Conservation (phyloP, 1,140 invertebrate species). For the Archivesica marissinica region DNA sequence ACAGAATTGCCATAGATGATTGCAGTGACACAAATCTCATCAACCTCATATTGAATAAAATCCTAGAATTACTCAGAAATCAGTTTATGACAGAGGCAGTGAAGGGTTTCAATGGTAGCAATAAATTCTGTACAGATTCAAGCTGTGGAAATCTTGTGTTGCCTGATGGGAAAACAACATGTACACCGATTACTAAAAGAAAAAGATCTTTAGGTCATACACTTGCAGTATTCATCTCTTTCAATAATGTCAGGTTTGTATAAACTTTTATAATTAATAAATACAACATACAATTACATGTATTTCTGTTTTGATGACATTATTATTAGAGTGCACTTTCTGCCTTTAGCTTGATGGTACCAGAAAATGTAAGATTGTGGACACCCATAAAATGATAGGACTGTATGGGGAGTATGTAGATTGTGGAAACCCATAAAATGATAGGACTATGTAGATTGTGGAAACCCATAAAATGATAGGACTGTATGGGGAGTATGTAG, state of each 20-base stretch:
- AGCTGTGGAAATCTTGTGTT: background rate
- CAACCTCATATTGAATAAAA: background rate
- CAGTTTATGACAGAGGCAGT: background rate
- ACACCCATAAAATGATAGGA: too few species aligned
- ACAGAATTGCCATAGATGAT: background rate
- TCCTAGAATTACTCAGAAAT: background rate
- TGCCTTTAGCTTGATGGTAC: too few species aligned
- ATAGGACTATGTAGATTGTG: too few species aligned
- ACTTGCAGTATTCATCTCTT: background rate
- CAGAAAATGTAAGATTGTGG: too few species aligned
- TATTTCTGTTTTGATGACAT: too few species aligned
- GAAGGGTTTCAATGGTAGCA: background rate
- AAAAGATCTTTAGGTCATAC: background rate
- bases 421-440: too few species aligned
- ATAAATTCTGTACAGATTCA: background rate
- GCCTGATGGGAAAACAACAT: background rate
- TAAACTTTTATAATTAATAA: too few species aligned
- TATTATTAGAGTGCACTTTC: too few species aligned
- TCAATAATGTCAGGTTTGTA: conserved; percentile 4
- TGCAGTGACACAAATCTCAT: background rate
- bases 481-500: too few species aligned
- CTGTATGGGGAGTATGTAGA: too few species aligned
- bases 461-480: too few species aligned
- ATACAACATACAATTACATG: too few species aligned
- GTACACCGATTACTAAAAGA: background rate